Conservation (phyloP, 2,113 vertebrate species). For the Clinocottus analis region DNA sequence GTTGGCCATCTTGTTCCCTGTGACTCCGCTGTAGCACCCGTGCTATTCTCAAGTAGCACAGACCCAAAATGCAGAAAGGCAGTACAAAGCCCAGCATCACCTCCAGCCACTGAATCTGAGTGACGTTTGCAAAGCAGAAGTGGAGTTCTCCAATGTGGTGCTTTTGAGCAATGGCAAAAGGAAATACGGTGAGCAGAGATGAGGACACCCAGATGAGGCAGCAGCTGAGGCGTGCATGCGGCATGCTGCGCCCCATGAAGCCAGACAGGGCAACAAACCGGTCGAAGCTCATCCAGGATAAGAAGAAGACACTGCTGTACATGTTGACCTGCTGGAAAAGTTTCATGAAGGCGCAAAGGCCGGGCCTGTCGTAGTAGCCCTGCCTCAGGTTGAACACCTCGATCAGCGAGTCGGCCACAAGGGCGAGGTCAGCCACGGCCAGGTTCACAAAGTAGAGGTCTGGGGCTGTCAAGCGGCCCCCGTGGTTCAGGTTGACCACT, state of each 20-base stretch:
- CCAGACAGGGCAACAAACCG: conserved; percentile 88
- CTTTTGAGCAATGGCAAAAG: conserved; percentile 87
- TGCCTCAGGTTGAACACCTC: conserved; percentile 93
- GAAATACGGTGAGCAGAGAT: conserved; percentile 86
- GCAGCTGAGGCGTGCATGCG: conserved; percentile 86
- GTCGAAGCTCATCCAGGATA: conserved; percentile 97
- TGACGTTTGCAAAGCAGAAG: conserved; percentile 91
- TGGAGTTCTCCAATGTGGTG: conserved; percentile 86
- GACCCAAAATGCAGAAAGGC: conserved; percentile 90
- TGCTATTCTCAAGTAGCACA: conserved; percentile 90
- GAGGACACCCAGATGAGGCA: conserved; percentile 90
- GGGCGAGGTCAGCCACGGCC: conserved; percentile 88
- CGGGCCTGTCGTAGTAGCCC: conserved; percentile 89
- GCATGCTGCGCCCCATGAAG: conserved; percentile 81
- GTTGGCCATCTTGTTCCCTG: conserved; percentile 72
- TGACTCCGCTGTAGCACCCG: conserved; percentile 83
- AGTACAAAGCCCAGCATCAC: conserved; percentile 90
- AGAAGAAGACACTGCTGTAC: conserved; percentile 96
- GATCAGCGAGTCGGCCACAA: conserved; percentile 92
- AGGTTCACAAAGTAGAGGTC: conserved; percentile 94
- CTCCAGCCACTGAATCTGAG: conserved; percentile 94
- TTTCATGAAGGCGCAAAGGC: conserved; percentile 93
- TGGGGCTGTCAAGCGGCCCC: conserved; percentile 87
- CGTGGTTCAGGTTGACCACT: conserved; percentile 88
- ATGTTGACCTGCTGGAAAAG: conserved; percentile 95